Evolutionary conservation across 2,888 invertebrate genomes (phyloP).

Genomic region (Rapana venosa): DNA sequence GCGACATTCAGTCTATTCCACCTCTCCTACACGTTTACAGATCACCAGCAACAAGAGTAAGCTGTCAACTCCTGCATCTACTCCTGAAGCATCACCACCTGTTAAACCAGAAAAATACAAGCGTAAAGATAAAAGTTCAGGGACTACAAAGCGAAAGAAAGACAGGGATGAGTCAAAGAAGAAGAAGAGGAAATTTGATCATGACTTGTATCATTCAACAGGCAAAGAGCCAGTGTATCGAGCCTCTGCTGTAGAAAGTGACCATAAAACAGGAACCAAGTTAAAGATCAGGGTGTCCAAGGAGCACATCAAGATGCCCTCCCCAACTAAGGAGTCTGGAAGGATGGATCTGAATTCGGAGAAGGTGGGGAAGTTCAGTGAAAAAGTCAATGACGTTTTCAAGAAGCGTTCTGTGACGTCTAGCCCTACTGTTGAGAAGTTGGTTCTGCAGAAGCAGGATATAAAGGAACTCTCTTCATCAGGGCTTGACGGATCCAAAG

Average conservation of each 20-base stretch:
- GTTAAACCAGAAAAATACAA: conserved; percentile 68
- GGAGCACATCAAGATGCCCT: conserved; percentile 53
- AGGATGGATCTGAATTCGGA: conserved; percentile 46
- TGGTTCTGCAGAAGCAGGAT: conserved; percentile 45
- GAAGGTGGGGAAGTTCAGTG: conserved; percentile 43
- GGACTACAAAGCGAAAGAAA: conserved; percentile 66
- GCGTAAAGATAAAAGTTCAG: conserved; percentile 65
- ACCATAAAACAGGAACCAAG: conserved; percentile 66
- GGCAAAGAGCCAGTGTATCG: conserved; percentile 65
- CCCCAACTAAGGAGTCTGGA: conserved; percentile 39
- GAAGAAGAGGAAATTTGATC: conserved; percentile 60
- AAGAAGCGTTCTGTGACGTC: conserved; percentile 41
- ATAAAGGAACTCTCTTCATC: conserved; percentile 29
- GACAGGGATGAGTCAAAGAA: conserved; percentile 67
- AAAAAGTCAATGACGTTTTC: conserved; percentile 45
- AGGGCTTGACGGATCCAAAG: neutral
- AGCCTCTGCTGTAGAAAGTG: conserved; percentile 65
- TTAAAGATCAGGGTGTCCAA: conserved; percentile 65
- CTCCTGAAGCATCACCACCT: conserved; percentile 57
- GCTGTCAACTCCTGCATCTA: conserved; percentile 45
- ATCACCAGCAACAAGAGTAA: conserved; percentile 68
- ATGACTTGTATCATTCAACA: conserved; percentile 57
- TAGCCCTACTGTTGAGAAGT: conserved; percentile 46
- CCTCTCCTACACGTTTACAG: conserved; percentile 65
- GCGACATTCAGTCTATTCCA: conserved; percentile 57